Evolutionary conservation across 2,888 invertebrate species (phyloP).

Genomic region (Morpho achilles): DNA sequence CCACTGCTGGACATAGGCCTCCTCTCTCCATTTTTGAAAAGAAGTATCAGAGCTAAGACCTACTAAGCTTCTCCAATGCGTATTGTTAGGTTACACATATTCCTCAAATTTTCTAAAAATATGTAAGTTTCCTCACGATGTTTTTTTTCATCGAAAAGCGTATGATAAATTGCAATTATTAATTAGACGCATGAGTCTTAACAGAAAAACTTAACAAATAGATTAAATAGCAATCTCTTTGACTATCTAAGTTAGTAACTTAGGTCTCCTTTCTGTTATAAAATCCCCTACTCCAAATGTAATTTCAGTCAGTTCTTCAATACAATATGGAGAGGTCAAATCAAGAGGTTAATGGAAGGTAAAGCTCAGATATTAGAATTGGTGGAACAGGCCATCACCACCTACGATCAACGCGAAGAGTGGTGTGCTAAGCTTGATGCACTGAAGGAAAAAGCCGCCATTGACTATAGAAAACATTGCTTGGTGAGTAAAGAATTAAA

Average conservation of each 20-base stretch:
- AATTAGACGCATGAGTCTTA: too few relatives aligned
- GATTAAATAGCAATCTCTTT: neutral
- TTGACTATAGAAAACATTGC: conserved; percentile 70
- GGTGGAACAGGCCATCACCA: conserved; percentile 92
- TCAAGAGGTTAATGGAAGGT: conserved; percentile 86
- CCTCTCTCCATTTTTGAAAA: too few relatives aligned
- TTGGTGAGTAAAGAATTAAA: conserved; percentile 39
- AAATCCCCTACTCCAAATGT: too few relatives aligned
- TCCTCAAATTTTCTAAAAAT: too few relatives aligned
- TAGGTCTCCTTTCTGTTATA: neutral
- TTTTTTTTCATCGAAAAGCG: too few relatives aligned
- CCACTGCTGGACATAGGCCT: too few relatives aligned
- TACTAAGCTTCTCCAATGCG: too few relatives aligned
- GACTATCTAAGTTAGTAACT: neutral
- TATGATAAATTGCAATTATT: too few relatives aligned
- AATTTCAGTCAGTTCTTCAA: conserved; percentile 86
- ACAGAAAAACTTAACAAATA: too few relatives aligned
- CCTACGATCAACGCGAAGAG: conserved; percentile 93
- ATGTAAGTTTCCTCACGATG: too few relatives aligned
- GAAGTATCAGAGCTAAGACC: too few relatives aligned
- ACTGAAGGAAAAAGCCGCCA: conserved; percentile 84
- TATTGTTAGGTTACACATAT: too few relatives aligned
- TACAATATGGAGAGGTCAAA: conserved; percentile 87
- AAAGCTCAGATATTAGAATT: conserved; percentile 91
- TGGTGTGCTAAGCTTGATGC: conserved; percentile 89